A percentile compares a stretch with the other conserved stretches of the same genome.
These are phyloP conservation scores for Platerodrilus igneus DNA, from an alignment of 2,888 invertebrate genomes.

Conservation along the genomic window DNA sequence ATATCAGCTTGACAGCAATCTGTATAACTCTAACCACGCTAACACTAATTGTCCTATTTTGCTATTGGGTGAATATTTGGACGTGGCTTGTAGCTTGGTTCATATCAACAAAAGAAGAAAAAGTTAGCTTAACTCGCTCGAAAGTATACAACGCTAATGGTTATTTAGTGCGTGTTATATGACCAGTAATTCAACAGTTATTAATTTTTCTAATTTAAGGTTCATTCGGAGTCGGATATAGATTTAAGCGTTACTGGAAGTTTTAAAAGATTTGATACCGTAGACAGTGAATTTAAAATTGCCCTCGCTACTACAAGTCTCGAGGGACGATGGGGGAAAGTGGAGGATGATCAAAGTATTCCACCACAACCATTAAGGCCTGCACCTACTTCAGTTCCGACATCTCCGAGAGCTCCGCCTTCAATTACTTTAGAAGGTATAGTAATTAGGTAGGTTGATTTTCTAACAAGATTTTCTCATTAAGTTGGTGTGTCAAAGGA, in stretches of 20 bases:
- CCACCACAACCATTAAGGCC: slow-evolving; percentile 64
- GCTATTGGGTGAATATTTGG: slow-evolving; percentile 48
- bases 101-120: slow-evolving; percentile 53
- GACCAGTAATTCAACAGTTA: not conserved
- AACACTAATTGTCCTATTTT: slow-evolving; percentile 45
- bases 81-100: slow-evolving; percentile 51
- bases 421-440: slow-evolving; percentile 13
- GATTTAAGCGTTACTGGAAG: slow-evolving; percentile 58
- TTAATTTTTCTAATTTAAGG: slow-evolving; percentile 43
- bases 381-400: slow-evolving; percentile 47
- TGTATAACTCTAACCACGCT: slow-evolving; percentile 44
- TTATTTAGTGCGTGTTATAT: slow-evolving; percentile 53
- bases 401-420: slow-evolving; percentile 25
- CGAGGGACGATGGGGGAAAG: slow-evolving; percentile 34
- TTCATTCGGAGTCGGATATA: slow-evolving; percentile 62
- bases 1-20: slow-evolving; percentile 41
- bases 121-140: slow-evolving; percentile 51
- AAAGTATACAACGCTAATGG: slow-evolving; percentile 62
- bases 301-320: slow-evolving; percentile 47
- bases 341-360: slow-evolving; percentile 43
- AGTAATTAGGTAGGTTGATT: too few species aligned
- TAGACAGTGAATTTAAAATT: slow-evolving; percentile 55
- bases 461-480: too few species aligned
- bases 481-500: too few species aligned
- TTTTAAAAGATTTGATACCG: slow-evolving; percentile 62